Evolutionary conservation across 2,888 invertebrate species (phyloP), one percentile per base, ranked within the genome.

Genomic region (Drosophila niveifrons): DNA sequence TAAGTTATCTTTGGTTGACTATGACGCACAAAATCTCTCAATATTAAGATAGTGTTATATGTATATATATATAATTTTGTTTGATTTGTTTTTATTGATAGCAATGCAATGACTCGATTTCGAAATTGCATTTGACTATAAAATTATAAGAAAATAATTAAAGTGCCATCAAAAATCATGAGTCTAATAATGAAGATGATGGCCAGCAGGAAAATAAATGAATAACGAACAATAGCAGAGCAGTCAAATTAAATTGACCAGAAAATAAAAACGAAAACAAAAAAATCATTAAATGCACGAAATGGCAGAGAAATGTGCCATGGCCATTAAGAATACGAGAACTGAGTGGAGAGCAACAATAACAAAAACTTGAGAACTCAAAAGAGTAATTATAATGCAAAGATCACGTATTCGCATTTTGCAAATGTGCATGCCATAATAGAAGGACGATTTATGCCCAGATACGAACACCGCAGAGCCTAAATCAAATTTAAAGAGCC

Each of bases 291-390:
- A 88, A 88, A 85, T 83, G 86, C 88, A 83, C 83, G 88, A 88
- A 88, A 88, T 77, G 88, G 73, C 82, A 82, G 75, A 85, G 86
- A 83, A 88, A 86, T 88, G 88, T 88, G 82, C 86, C 88, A 85
- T 51, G 86, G 86, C 88, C 82, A 82, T 82, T 82, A 82, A 88
- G 88, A 82, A 85, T 79, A 48, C 41, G 56, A 46, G 41, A 51
- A 31, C 41, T 23, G 23, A 28, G 34, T 9, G 28, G 48, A 56
- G 70, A 65, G 17, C 48, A 28, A 17, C 28, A 55, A 55, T 18
- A 28, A 17, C 28, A 55, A 55, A 18, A 58, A 47, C 28, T 34
- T 41, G 28, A 29, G 58, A 47, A 56, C 50, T 58, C 56, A 7
- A 55, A 61, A 68, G 80, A 85, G 86, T 88, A 88, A 86, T 88